Base-by-base conservation (phyloP, 1,140 invertebrate genomes). In the Drosophila insularis region DNA sequence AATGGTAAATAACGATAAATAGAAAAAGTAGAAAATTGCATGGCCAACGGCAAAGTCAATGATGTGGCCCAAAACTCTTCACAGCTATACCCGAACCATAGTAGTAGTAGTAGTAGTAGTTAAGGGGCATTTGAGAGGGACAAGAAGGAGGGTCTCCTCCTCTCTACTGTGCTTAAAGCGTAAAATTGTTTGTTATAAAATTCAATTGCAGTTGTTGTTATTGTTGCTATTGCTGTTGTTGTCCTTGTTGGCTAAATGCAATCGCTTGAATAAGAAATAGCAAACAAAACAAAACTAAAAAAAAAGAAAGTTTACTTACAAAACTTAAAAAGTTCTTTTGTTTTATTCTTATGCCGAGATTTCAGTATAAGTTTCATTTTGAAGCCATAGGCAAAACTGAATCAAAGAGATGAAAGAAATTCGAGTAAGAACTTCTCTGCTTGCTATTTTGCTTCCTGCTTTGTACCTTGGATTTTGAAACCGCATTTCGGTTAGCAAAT, bases 101-200 rank as follows among this genome's bases (percentile, higher is more conserved):
- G 43, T 8, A 14, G 55, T 65, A 66, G 43, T 8, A 14, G 4
- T 23, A 27, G 27, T 27, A 27, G 23, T 4, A 23, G 23, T 23
- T 2, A 6, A 7, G n/a, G 5, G 5, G 4, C 5, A 5, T 3
- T 21, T 4, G 17, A 50, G 43, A 50, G 2, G 14, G 2, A 17
- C 8, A 46, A 13, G 14, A 7, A 46, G 43, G 17, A 10, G 17
- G 19, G 43, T 69, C 46, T 37, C 11, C 11, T 11, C 2, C 8
- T 37, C 35, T 72, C 63, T 76, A 68, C 80, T 79, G 82, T 82
- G 79, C 82, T 86, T 86, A 84, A 87, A 87, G 84, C 82, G 82
- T 87, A 89, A 87, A 87, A 87, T 87, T 89, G 82, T 87, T 87
- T 86, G 82, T 86, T 86, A 86, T 86, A 86, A 86, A 86, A 86